These are phyloP conservation scores for Polypterus senegalus DNA, from an alignment of 2,113 vertebrate species.

Conservation along the genomic window DNA sequence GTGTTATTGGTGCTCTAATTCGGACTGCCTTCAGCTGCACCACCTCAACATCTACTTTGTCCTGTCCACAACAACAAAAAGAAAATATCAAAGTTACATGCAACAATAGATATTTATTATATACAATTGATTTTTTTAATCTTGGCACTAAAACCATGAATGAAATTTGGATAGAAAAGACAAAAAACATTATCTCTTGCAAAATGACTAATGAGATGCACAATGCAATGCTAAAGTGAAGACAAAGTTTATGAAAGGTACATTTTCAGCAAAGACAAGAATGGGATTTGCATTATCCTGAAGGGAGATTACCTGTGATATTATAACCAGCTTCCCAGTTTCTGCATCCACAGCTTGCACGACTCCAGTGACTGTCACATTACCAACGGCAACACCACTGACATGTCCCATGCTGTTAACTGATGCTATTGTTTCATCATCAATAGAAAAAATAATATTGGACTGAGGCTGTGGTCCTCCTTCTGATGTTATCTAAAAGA, in stretches of 20 bases:
- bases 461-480: slow-evolving; percentile 62
- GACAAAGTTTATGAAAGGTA: too few species aligned
- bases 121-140: too few species aligned
- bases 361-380: slow-evolving; percentile 34
- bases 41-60: slow-evolving; percentile 80
- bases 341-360: slow-evolving; percentile 56
- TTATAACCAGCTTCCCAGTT: slow-evolving; percentile 47
- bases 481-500: slow-evolving; percentile 51
- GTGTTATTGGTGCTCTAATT: slow-evolving; percentile 75
- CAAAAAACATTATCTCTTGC: too few species aligned
- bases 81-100: neutral
- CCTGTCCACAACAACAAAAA: slow-evolving; percentile 42
- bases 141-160: too few species aligned
- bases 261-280: too few species aligned
- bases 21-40: slow-evolving; percentile 68
- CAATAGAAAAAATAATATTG: slow-evolving; percentile 55
- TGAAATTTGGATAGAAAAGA: too few species aligned
- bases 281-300: too few species aligned
- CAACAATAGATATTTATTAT: too few species aligned
- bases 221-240: too few species aligned
- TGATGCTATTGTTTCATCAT: slow-evolving; percentile 28
- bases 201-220: too few species aligned
- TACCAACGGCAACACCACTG: slow-evolving; percentile 35
- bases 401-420: slow-evolving; percentile 42
- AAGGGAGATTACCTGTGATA: slow-evolving; percentile 47